Evolutionary conservation across 2,888 invertebrate genomes (phyloP), one percentile per base, ranked within the genome.

Genomic region (Mimas tiliae): DNA sequence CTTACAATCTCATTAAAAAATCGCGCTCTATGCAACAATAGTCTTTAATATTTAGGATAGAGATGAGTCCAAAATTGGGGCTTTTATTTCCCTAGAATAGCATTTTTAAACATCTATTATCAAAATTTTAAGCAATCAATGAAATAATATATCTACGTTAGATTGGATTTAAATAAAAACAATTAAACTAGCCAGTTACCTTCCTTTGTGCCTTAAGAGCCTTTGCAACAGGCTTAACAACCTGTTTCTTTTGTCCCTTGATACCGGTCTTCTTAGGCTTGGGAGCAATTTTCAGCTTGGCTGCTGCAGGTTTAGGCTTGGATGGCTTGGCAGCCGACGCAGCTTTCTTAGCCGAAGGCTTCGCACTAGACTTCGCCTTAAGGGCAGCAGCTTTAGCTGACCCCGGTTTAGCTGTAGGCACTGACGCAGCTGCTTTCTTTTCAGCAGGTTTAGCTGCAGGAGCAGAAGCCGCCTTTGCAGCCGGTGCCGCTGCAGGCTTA

Each of bases 181-280:
- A 27, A n/a, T 65, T 67, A 48, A 8, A 64, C 16, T 55, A 21
- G 48, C 69, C 58, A 63, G 82, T 86, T 84, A 97, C 98, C 96
- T 98, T 98, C 79, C 96, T 96, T 88, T 97, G 98, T 19, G 96
- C 96, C 87, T 97, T 97, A 74, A 97, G 95, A 67, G 98, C 98
- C 84, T 97, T 97, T 64, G 95, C 94, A 70, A 97, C 95, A 67
- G 94, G 93, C 81, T 90, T 94, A 19, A 88, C 93, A 70, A 83
- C 90, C 69, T 85, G 84, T 81, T 93, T 93, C 85, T 94, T 94
- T 79, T 93, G 92, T 74, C 94, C 93, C 77, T 95, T 95, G 62
- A 93, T 91, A 62, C 94, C 94, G 73, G 94, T 91, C 78, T 94
- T 95, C 86, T 94, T 94, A 16, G 94, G 93, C 77, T 94, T 94